phyloP scores from a whole-genome alignment of 1,140 invertebrate species.

The Hylaeus anthracinus region DNA sequence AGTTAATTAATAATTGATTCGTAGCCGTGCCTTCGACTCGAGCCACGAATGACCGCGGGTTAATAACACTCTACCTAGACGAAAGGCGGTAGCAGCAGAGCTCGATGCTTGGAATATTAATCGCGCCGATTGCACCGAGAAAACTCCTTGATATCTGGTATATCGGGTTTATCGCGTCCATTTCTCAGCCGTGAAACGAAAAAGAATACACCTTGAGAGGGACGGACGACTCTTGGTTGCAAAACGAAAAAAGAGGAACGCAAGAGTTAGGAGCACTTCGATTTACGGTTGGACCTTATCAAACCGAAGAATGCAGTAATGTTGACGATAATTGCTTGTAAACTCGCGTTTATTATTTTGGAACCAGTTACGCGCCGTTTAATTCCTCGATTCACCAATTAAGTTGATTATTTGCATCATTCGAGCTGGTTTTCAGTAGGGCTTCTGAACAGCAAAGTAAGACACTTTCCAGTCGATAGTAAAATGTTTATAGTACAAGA shows the following conservation, averaged over 20 bases:
- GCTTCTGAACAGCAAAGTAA: too few species aligned
- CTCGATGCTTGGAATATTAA: conserved; percentile 5
- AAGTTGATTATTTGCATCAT: conserved; percentile 6
- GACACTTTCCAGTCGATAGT: too few species aligned
- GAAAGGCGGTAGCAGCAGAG: not conserved
- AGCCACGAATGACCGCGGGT: not conserved
- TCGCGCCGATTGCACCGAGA: not conserved
- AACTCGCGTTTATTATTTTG: conserved; percentile 6
- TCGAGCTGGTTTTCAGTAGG: not conserved
- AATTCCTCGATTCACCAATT: conserved; percentile 14
- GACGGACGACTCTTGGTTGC: not conserved
- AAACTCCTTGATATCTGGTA: not conserved
- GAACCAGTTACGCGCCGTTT: not conserved
- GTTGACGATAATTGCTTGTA: not conserved
- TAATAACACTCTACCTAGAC: conserved; percentile 2
- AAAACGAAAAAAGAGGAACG: not conserved
- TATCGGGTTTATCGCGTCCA: not conserved
- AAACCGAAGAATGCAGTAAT: not conserved
- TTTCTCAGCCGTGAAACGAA: too few species aligned
- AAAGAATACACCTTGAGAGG: not conserved
- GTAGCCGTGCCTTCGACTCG: not conserved
- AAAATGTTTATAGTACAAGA: too few species aligned
- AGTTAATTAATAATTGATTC: conserved; percentile 43
- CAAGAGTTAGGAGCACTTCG: not conserved
- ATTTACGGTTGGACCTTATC: not conserved